These are phyloP conservation scores for Ylistrum balloti DNA, from an alignment of 1,140 invertebrate genomes.

Conservation along the genomic window DNA sequence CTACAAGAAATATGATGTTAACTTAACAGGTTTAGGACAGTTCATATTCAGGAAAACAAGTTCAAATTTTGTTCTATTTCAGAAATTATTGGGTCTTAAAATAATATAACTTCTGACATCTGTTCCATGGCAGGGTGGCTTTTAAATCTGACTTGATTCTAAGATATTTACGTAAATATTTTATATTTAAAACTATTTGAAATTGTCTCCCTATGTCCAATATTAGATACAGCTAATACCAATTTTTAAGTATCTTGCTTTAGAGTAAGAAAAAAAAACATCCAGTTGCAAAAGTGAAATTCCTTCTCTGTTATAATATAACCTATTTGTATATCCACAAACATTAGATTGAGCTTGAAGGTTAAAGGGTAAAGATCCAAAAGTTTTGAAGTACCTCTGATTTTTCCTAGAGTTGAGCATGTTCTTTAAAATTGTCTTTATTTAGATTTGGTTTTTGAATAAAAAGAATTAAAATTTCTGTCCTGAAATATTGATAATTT, in stretches of 20 bases:
- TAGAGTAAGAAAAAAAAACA: not conserved
- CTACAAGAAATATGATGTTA: not conserved
- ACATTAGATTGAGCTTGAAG: no score
- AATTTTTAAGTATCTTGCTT: not conserved
- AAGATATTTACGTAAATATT: not conserved
- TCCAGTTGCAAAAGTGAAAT: not conserved
- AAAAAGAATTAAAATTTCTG: slow-evolving; percentile 42
- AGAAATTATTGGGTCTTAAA: not conserved
- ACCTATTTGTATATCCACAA: no score
- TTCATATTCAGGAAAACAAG: slow-evolving; percentile 29
- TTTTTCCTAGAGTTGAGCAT: not conserved
- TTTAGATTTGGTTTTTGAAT: not conserved
- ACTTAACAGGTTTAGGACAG: not conserved
- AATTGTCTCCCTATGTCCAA: not conserved
- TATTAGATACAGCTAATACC: not conserved
- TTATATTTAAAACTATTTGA: not conserved
- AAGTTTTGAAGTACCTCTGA: no score
- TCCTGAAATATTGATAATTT: slow-evolving; percentile 48
- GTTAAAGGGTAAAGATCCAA: no score
- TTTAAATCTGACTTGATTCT: not conserved
- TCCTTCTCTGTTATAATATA: no score
- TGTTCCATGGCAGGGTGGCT: not conserved
- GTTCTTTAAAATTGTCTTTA: slow-evolving; percentile 3
- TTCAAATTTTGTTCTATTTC: slow-evolving; percentile 19
- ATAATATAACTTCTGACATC: not conserved